Base-by-base conservation (phyloP, 1,140 invertebrate species). In the Lasaia peninsularis region DNA sequence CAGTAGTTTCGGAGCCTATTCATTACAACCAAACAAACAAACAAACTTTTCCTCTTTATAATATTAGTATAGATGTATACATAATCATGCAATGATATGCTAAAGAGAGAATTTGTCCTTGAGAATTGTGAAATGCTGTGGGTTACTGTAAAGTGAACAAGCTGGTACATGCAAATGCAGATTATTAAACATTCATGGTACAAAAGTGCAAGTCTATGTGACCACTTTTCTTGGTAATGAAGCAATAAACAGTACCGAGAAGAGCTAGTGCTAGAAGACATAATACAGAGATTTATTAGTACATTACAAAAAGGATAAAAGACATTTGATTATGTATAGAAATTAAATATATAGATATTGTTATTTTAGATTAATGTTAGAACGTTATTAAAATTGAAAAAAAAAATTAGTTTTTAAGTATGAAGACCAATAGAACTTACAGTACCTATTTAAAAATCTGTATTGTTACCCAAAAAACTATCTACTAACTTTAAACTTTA, bases 401-500 rank as follows among this genome's bases (percentile, higher is more conserved):
- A 18, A 37, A 37, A 40, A 40, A 18, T 18, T 40, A 40, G 14
- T 40, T 14, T 8, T 1, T 7, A 18, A 14, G 16, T 9, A 10
- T 8, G 12, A 10, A 40, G 9, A 40, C 14, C 9, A 40, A 12
- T 18, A 18, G 14, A 16, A 40, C 2, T n/a, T 12, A 8, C 24
- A 14, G 28, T 31, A 32, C 50, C 21, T 62, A 16, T 14, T 44
- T 44, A 20, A 32, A 58, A 40, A 31, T 40, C 48, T n/a, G 51
- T 55, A 59, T 44, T 44, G 50, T 60, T 59, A 61, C 58, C 52
- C 62, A 58, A 65, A 55, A 44, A 69, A 62, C 52, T 52, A 62
- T 64, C 58, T 69, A 71, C 56, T 67, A 71, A 58, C 56, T 65
- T 65, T 59, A 69, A 76, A 69, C 65, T 61, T 65, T 71, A 63